Base-by-base conservation (phyloP, 2,888 invertebrate genomes). In the Didymodactylos carnosus region DNA sequence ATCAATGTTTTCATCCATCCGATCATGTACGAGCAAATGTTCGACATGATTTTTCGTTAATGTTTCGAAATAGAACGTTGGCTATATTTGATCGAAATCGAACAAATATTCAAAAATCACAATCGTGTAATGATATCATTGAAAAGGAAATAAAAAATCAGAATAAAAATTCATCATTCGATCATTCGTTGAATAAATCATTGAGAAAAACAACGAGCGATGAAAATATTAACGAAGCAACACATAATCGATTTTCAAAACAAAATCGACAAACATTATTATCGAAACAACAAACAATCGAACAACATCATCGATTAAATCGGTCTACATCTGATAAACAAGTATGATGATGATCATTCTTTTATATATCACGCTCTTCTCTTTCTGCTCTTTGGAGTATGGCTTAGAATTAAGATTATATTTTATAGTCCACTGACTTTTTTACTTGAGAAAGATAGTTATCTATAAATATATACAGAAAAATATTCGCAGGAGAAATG, bases 1-100 rank as follows among this genome's bases (percentile, higher is more conserved):
- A 84, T 76, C 76, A 78, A 62, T 80, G 78, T 73, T 80, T 79
- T 70, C 83, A 83, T 76, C 83, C 84, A 7, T 35, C 35, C 35
- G 35, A 29, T 35, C 62, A 62, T 62, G 62, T 62, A 19, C 62
- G 62, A n/a, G 16, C 35, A 3, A 62, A n/a, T 62, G 35, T n/a
- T 8, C 29, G 35, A 62, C 62, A 25, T n/a, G 35, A 35, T 35
- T n/a, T 62, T n/a, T 62, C 62, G n/a, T 29, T 35, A n/a, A 7
- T 62, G 29, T 19, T 62, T 35, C 62, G n/a, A 35, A 62, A 10
- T 19, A 19, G 62, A 62, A 3, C 35, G 11, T 0, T 35, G 6
- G 0, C 35, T 8, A 3, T 1, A 1, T 35, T 3, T 1, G 14
- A n/a, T 62, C 62, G 14, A n/a, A n/a, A n/a, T n/a, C n/a, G n/a